Base-by-base conservation (phyloP, 2,888 invertebrate genomes). In the Drymonia ruficornis region DNA sequence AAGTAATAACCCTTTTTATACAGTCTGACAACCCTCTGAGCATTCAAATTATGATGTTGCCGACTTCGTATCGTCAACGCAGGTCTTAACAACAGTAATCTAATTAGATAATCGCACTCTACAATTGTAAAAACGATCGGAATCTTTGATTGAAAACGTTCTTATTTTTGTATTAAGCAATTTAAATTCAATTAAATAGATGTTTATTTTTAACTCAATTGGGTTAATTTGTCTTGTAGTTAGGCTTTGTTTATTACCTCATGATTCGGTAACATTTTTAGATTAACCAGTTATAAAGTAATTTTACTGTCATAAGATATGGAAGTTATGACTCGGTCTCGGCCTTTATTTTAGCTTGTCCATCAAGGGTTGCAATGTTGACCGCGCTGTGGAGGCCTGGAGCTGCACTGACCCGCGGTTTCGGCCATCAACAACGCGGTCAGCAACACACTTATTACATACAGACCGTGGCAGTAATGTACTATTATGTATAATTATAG, bases 31-130 rank as follows among this genome's bases (percentile, higher is more conserved):
- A 18, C 43, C 43, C 43, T 43, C 12, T 19, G 6, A 16, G 18
- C 19, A 19, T 43, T 43, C 43, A 19, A 43, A 43, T 43, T 43
- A 43, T 19, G 19, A 6, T 19, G 43, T 43, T 43, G 18, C 43
- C 19, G 23, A 52, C 29, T 46, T 34, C 40, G 51, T 48, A 45
- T 47, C 52, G 65, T 67, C 55, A 40, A 51, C 52, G 40, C 16
- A 38, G n/a, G 51, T 28, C 57, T 60, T 60, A 53, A 60, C 38
- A 47, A 45, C 28, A 61, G 57, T 61, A 56, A 61, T 54, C 51
- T 61, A 56, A 61, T 54, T 52, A 44, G 53, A 49, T 61, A 56
- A 57, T 46, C 56, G 31, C 15, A 13, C 19, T 40, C 34, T 28
- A 28, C 45, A 52, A 55, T 56, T 65, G 46, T 53, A 49, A 50